Base-by-base conservation (phyloP, 2,113 vertebrate genomes). In the Xenopus borealis region DNA sequence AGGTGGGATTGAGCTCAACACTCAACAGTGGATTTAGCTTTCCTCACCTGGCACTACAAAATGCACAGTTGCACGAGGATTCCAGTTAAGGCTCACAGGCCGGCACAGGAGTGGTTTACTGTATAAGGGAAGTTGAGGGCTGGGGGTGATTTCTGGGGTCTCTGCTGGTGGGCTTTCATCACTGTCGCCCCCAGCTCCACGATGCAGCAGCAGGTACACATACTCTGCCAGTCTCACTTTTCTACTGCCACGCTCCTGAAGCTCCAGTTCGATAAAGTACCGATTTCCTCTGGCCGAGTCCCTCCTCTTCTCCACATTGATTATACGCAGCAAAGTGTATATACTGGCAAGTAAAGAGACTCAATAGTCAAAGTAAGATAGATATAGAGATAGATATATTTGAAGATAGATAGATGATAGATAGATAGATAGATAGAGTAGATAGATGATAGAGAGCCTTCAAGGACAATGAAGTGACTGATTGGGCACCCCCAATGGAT, bases 281-380 rank as follows among this genome's bases (percentile, higher is more conserved):
- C 97, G 94, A 88, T 97, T 99, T 7, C 97, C 97, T 0, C 96
- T 89, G 0, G 94, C 96, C 0, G 96, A 97, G 83, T 99, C 97
- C 0, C 97, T 92, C 0, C 97, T 92, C 86, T 99, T 99, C 87
- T 99, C 96, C 68, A 98, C 92, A 0, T 97, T 99, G 85, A 99
- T 78, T n/a, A 99, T 98, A 58, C 94, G 88, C 82, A 98, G 88
- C 0, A 99, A 94, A 5, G 95, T 94, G 81, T 94, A 98, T 83
- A 95, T 96, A 74, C 96, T 99, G 53, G 0, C 0, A 55, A 63
- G 47, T 1, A 16, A 50, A 16, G 47, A 50, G 14, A 50, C 12
- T 50, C 11, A 2, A 40, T 40, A 40, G 5, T 40, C 5, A 40
- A 40, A 40, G 8, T 7, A 6, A 40, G 8, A 27, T 27, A 27